Percentiles rank a stretch among this genome's conserved stretches.
Evolutionary conservation across 1,140 invertebrate species (phyloP).

Genomic region (Drosophila nigrodunni): DNA sequence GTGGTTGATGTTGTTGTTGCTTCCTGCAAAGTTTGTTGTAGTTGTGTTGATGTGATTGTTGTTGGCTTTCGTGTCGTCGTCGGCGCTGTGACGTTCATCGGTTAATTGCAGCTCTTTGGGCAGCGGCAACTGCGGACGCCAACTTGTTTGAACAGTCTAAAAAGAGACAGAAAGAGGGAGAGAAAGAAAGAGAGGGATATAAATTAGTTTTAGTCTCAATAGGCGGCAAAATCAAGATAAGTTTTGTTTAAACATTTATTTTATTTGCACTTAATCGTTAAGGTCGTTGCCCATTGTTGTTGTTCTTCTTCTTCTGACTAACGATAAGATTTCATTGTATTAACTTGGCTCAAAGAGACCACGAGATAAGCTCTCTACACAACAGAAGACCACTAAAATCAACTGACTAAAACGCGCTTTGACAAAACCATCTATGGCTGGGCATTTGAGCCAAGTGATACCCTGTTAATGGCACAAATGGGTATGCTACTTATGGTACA

Average conservation of each 20-base stretch:
- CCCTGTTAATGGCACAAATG: neutral
- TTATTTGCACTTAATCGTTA: constrained; percentile 58
- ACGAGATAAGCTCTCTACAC: constrained; percentile 24
- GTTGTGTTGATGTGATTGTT: constrained; percentile 43
- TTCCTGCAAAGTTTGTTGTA: constrained; percentile 40
- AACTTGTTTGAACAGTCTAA: constrained; percentile 83
- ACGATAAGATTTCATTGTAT: constrained; percentile 68
- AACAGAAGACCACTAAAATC: neutral
- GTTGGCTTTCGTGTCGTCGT: constrained; percentile 57
- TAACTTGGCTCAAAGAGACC: constrained; percentile 42
- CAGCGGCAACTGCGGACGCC: constrained; percentile 83
- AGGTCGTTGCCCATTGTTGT: constrained; percentile 15
- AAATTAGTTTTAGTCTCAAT: constrained; percentile 53
- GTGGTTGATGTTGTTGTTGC: constrained; percentile 18
- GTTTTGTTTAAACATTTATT: constrained; percentile 55
- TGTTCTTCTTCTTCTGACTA: constrained; percentile 13
- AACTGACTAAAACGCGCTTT: constrained; percentile 86
- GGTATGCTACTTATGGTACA: neutral
- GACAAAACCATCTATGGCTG: constrained; percentile 7
- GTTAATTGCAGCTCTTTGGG: constrained; percentile 75
- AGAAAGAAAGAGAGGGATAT: constrained; percentile 14
- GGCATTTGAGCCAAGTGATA: constrained; percentile 9
- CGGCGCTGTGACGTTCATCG: constrained; percentile 60
- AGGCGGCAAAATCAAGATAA: constrained; percentile 52
- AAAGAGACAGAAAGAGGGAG: constrained; percentile 21